Evolutionary conservation across 2,888 invertebrate species (phyloP), one percentile per base, ranked within the genome.

Genomic region (Melieria omissa): DNA sequence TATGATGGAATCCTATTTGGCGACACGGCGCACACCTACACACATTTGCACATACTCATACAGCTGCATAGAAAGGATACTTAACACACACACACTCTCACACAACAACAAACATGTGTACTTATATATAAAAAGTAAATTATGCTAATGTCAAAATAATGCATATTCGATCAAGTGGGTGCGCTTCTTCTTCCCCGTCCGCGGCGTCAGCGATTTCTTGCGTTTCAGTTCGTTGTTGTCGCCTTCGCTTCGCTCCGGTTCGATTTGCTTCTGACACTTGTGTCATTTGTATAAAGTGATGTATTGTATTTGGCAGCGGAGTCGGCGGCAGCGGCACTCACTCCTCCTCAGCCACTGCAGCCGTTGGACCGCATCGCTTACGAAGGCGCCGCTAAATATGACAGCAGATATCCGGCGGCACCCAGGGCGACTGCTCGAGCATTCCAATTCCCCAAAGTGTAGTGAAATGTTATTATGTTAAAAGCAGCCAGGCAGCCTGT

Each of bases 101-200:
- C 3, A 29, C 29, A 29, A 29, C 29, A 29, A 29, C 29, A 29
- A 29, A 29, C 29, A 29, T 52, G 52, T 52, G 52, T 65, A 65
- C n/a, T 52, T 10, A 54, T 14, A 45, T 45, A 52, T 72, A 71
- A 41, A 45, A 79, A 83, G 80, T 82, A 83, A 83, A 84, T 84
- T 84, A 84, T 84, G 84, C 81, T 83, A 84, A 84, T 84, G 81
- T 83, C 82, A 79, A 84, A 84, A 83, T 82, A 82, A 81, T 83
- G 81, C 79, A 82, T 83, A 82, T 83, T 82, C 82, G 80, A 82
- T 82, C 79, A 79, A 78, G 78, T 49, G 45, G 65, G 63, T 63
- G 62, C 45, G 12, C 49, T 49, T 4, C 57, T 4, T 55, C 16
- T 55, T 3, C 16, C 16, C 63, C 63, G 52, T 14, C 46, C n/a